Conservation (phyloP, 2,113 vertebrate species). For the Nerophis ophidion region DNA sequence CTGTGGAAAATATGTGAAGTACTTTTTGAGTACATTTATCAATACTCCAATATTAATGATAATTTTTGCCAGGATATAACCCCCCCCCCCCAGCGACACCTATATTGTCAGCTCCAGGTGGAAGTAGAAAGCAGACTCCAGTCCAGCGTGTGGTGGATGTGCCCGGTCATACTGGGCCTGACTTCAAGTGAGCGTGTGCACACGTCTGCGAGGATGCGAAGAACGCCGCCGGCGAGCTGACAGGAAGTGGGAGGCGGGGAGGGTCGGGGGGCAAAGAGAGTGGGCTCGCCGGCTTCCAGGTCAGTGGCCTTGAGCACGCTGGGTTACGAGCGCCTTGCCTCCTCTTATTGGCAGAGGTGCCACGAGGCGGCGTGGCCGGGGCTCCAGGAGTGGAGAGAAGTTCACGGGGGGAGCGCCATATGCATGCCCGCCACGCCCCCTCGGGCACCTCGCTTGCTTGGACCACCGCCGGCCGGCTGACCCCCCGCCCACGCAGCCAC, state of each 20-base stretch:
- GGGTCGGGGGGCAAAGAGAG: conserved; percentile 40
- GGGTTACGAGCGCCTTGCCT: conserved; percentile 69
- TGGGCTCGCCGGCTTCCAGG: conserved; percentile 71
- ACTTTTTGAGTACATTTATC: too few relatives aligned
- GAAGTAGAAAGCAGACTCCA: too few relatives aligned
- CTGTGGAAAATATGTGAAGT: too few relatives aligned
- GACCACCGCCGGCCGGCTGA: conserved; percentile 59
- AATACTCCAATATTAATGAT: too few relatives aligned
- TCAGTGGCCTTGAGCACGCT: conserved; percentile 73
- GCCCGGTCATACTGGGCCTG: conserved; percentile 44
- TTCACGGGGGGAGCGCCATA: conserved; percentile 62
- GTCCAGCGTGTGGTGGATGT: conserved; percentile 21
- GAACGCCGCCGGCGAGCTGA: conserved; percentile 37
- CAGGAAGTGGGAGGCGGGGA: conserved; percentile 10
- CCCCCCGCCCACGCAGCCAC: conserved; percentile 17
- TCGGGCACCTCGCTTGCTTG: conserved; percentile 41
- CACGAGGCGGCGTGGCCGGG: conserved; percentile 52
- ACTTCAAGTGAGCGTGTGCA: conserved; percentile 35
- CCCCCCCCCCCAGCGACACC: too few relatives aligned
- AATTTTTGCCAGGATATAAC: too few relatives aligned
- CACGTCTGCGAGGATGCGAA: conserved; percentile 37
- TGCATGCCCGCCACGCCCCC: conserved; percentile 52
- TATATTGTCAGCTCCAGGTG: too few relatives aligned
- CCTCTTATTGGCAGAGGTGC: conserved; percentile 68
- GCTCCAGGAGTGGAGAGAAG: conserved; percentile 41